Percentiles rank a stretch among this genome's conserved stretches.
These are phyloP conservation scores for Drosophila sproati DNA, from an alignment of 1,140 invertebrate species.

Conservation along the genomic window DNA sequence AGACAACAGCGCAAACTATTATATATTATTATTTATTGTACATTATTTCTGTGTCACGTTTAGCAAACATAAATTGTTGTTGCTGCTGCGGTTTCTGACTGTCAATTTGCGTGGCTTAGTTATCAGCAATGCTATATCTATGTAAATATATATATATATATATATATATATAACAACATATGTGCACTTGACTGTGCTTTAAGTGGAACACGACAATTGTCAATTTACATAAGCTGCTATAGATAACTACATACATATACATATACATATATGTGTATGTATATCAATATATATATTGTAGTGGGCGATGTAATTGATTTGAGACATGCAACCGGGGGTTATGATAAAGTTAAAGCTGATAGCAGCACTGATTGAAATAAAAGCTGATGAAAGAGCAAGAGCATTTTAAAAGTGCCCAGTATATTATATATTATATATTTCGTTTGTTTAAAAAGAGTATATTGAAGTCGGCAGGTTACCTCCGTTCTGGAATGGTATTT, in stretches of 20 bases:
- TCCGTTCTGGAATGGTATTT: no score
- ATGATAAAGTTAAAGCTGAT: conserved; percentile 18
- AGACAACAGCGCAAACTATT: background rate
- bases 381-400: background rate
- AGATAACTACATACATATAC: conserved; percentile 1
- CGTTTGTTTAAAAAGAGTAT: no score
- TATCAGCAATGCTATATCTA: conserved; percentile 57
- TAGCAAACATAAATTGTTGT: conserved; percentile 50
- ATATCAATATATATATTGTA: background rate
- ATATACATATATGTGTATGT: background rate
- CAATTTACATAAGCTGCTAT: conserved; percentile 56
- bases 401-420: no score
- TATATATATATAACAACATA: background rate
- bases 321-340: background rate
- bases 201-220: conserved; percentile 70
- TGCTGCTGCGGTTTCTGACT: conserved; percentile 39
- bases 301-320: conserved; percentile 11
- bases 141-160: conserved; percentile 2
- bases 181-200: conserved; percentile 50
- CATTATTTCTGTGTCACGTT: conserved; percentile 41
- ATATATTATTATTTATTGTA: background rate
- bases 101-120: conserved; percentile 60
- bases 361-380: background rate
- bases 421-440: no score
- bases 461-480: no score